These are phyloP conservation scores for Anguilla marmorata DNA, from an alignment of 2,797 vertebrate species.

Conservation along the genomic window DNA sequence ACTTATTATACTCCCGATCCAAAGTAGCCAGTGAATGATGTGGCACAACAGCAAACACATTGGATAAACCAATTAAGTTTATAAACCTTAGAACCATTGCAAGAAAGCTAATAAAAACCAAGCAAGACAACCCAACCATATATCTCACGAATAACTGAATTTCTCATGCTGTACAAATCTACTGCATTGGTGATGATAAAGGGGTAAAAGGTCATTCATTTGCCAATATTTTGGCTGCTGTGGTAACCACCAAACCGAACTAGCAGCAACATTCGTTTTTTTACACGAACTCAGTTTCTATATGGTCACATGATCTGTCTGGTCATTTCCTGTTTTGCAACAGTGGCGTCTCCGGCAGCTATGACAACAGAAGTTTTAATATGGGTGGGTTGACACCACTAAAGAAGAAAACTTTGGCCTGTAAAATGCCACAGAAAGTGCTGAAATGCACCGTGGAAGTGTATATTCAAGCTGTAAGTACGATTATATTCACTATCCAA, in stretches of 20 bases:
- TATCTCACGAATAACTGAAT: background rate
- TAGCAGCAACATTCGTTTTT: background rate
- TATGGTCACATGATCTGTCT: constrained; percentile 42
- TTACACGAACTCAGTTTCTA: background rate
- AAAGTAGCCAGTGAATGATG: background rate
- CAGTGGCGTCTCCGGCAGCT: constrained; percentile 47
- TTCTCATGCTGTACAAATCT: too few relatives aligned
- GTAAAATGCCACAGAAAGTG: constrained; percentile 50
- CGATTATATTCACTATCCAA: background rate
- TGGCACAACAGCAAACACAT: background rate
- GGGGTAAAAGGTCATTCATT: background rate
- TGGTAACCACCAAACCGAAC: background rate
- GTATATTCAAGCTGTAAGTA: constrained; percentile 70
- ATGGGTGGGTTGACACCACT: constrained; percentile 51
- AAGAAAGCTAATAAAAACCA: background rate
- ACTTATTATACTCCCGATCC: background rate
- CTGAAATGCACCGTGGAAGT: constrained; percentile 69
- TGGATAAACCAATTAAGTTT: background rate
- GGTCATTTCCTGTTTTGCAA: constrained; percentile 50
- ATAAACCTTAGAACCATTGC: background rate
- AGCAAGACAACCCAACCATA: background rate
- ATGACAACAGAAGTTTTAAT: constrained; percentile 65
- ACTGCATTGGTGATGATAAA: too few relatives aligned
- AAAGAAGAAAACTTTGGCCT: constrained; percentile 34
- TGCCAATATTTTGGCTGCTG: background rate